These are phyloP conservation scores for Ophioderma brevispina DNA, from an alignment of 35 echinoderm and acorn worm species.

Conservation along the genomic window DNA sequence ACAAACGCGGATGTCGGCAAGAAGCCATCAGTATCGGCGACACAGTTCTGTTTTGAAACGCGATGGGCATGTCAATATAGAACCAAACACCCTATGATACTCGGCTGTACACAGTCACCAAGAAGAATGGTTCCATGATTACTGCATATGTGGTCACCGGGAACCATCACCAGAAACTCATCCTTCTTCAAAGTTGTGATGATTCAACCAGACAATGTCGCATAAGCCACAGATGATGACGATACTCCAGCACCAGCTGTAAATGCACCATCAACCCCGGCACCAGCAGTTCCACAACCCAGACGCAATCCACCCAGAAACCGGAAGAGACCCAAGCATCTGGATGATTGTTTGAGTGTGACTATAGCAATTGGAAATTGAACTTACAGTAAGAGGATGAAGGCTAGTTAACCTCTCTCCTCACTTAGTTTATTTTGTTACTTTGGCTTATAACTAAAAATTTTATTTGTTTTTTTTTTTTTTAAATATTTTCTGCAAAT, in stretches of 20 bases:
- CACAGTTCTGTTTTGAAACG: background rate
- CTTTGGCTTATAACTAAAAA: no score
- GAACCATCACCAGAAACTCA: conserved; percentile 26
- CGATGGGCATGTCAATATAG: background rate
- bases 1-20: background rate
- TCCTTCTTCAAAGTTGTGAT: conserved; percentile 21
- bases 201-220: background rate
- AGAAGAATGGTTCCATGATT: conserved; percentile 15
- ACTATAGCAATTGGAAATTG: no score
- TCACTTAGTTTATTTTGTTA: no score
- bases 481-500: no score
- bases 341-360: background rate
- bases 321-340: background rate
- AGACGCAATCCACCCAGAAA: background rate
- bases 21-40: background rate
- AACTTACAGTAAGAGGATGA: no score
- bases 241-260: background rate
- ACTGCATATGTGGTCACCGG: background rate
- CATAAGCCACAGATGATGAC: background rate
- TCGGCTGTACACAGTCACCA: no score
- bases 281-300: background rate
- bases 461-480: no score
- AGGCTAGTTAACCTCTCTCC: no score
- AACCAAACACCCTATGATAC: conserved; percentile 11
- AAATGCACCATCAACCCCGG: background rate